Evolutionary conservation across 2,113 vertebrate genomes (phyloP).

Genomic region (Otus sunia): DNA sequence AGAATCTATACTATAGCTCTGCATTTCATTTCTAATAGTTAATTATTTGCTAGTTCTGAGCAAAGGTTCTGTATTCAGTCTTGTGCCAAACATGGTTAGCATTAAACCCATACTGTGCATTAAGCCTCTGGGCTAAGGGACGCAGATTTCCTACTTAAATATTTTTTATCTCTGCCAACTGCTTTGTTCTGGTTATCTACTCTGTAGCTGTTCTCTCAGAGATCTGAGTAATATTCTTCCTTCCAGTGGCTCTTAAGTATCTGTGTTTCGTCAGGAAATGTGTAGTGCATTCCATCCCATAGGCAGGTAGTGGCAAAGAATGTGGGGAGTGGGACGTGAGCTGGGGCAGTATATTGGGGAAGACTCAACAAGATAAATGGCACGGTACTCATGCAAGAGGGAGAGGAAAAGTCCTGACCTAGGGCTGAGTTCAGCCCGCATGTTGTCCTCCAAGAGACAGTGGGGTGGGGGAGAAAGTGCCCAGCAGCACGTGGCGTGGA

Average conservation of each 20-base stretch:
- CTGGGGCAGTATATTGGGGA: background rate
- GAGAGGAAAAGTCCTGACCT: background rate
- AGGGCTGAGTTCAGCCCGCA: background rate
- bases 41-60: background rate
- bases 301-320: background rate
- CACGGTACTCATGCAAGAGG: background rate
- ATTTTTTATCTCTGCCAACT: background rate
- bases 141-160: background rate
- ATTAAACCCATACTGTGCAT: background rate
- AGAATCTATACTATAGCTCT: background rate
- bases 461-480: background rate
- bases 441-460: background rate
- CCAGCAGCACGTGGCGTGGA: rapidly evolving
- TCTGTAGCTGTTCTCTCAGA: background rate
- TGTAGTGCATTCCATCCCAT: background rate
- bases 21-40: background rate
- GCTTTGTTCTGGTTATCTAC: background rate
- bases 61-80: background rate
- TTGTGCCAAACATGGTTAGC: background rate
- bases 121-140: background rate
- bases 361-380: background rate
- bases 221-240: background rate
- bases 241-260: background rate
- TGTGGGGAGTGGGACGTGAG: rapidly evolving
- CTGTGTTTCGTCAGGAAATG: background rate